These are phyloP conservation scores for Syngnathus rostellatus DNA, from an alignment of 2,797 vertebrate species.

Conservation along the genomic window DNA sequence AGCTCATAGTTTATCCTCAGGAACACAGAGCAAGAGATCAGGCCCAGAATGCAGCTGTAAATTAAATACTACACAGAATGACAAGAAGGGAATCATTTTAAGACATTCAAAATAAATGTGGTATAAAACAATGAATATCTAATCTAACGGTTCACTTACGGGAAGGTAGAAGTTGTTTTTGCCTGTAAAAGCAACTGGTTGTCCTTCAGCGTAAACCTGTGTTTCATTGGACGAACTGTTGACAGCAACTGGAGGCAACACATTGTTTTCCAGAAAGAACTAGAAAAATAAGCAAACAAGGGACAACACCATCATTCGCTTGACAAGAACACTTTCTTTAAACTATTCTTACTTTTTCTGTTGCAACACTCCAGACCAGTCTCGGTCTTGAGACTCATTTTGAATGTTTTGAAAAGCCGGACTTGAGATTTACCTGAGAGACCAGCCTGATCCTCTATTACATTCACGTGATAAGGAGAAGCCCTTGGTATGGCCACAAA, in stretches of 20 bases:
- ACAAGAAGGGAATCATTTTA: conserved; percentile 1
- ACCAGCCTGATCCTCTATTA: no score
- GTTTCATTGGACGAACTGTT: conserved; percentile 83
- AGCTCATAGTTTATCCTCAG: conserved; percentile 90
- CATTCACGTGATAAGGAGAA: no score
- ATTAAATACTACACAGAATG: conserved; percentile 79
- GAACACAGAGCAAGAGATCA: conserved; percentile 91
- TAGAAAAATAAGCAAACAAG: conserved; percentile 41
- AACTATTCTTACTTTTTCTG: neutral
- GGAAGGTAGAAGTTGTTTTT: conserved; percentile 91
- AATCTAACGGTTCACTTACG: conserved; percentile 68
- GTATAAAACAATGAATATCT: neutral
- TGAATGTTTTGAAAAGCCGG: no score
- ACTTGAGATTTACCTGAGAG: no score
- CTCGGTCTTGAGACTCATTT: no score
- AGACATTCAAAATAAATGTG: neutral
- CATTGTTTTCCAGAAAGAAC: conserved; percentile 86
- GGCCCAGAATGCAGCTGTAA: conserved; percentile 88
- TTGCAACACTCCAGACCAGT: no score
- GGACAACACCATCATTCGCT: conserved; percentile 9
- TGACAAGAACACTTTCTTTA: conserved; percentile 4
- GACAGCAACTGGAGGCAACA: conserved; percentile 53
- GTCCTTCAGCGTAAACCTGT: conserved; percentile 61
- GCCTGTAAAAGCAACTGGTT: conserved; percentile 63
- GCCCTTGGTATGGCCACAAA: no score